Conservation (phyloP, 2,113 vertebrate genomes). For the Phalacrocorax aristotelis region DNA sequence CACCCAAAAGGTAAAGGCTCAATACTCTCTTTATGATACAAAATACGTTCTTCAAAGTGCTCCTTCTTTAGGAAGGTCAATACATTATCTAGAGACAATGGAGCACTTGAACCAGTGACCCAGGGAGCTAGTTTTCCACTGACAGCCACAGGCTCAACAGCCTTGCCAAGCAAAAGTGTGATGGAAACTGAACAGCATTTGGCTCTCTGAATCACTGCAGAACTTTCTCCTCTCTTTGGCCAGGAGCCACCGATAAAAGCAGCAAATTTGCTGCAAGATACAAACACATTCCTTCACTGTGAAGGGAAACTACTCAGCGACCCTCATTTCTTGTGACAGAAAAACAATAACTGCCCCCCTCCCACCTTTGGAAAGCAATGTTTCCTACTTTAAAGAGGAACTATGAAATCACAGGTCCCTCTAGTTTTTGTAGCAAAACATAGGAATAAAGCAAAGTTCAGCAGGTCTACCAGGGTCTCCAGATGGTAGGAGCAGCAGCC, state of each 20-base stretch:
- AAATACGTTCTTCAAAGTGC: constrained; percentile 12
- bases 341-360: neutral
- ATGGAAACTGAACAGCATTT: neutral
- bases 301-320: constrained; percentile 48
- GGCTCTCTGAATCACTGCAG: neutral
- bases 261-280: constrained; percentile 47
- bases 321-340: constrained; percentile 52
- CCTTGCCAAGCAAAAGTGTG: neutral
- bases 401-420: neutral
- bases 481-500: constrained; percentile 57
- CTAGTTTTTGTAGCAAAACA: neutral
- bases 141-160: neutral
- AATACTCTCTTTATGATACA: constrained; percentile 22
- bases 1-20: constrained; percentile 17
- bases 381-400: constrained; percentile 67
- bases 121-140: neutral
- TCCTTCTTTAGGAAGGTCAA: constrained; percentile 14
- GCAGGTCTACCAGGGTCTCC: constrained; percentile 86
- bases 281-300: constrained; percentile 53
- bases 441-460: neutral
- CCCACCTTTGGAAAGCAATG: constrained; percentile 48
- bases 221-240: constrained; percentile 4
- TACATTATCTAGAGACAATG: neutral
- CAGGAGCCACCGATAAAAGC: constrained; percentile 4
- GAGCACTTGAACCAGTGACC: constrained; percentile 47